phyloP scores from a whole-genome alignment of 2,888 invertebrate genomes.

The Torymus texanus region DNA sequence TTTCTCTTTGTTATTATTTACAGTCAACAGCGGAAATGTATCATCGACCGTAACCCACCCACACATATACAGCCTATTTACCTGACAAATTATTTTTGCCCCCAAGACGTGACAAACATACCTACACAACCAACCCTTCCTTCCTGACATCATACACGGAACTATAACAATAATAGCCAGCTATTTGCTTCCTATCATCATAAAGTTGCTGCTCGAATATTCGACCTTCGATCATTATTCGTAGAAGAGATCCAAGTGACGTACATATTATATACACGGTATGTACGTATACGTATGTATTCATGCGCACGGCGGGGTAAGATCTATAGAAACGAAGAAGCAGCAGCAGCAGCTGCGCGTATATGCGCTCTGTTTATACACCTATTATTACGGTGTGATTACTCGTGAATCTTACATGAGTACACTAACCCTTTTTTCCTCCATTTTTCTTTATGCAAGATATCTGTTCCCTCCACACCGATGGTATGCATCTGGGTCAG shows the following conservation, averaged over 20 bases:
- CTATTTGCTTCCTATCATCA: conserved; percentile 15
- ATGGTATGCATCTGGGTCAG: too few species aligned
- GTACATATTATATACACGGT: background rate
- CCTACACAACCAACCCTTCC: background rate
- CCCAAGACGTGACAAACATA: background rate
- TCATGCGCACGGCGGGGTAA: background rate
- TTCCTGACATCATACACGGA: conserved; percentile 22
- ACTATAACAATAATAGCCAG: conserved; percentile 42
- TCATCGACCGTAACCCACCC: background rate
- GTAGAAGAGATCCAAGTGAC: conserved; percentile 1
- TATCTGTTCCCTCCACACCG: background rate
- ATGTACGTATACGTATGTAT: background rate
- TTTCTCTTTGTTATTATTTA: too few species aligned
- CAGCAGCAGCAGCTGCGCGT: background rate
- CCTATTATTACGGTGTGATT: conserved; percentile 12
- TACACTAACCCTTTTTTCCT: conserved; percentile 15
- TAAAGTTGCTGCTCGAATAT: background rate
- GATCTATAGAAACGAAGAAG: conserved; percentile 10
- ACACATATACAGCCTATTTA: conserved; percentile 62
- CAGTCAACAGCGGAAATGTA: background rate
- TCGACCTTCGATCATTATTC: conserved; percentile 45
- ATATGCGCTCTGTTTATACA: conserved; percentile 14
- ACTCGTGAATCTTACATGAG: conserved; percentile 25
- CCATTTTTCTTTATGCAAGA: background rate
- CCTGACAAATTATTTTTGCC: conserved; percentile 41